phyloP scores from a whole-genome alignment of 2,113 vertebrate genomes.

The Rissa tridactyla region DNA sequence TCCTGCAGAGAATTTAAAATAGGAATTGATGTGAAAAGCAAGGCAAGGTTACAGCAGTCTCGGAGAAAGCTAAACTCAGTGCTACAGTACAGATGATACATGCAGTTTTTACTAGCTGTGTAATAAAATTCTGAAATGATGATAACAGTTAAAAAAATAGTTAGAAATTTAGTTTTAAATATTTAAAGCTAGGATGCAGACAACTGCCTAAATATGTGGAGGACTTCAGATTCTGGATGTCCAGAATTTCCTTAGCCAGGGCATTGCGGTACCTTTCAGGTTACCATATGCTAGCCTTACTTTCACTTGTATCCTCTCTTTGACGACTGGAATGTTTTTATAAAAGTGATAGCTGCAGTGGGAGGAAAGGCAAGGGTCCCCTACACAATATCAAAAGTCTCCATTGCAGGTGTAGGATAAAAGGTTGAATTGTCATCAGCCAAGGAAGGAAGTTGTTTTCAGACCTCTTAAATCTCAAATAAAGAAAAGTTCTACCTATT shows the following conservation, averaged over 20 bases:
- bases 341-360: neutral
- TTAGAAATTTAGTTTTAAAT: neutral
- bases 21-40: neutral
- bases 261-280: neutral
- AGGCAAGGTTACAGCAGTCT: neutral
- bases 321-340: neutral
- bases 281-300: neutral
- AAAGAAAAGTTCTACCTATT: neutral
- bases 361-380: neutral
- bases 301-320: neutral
- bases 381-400: neutral
- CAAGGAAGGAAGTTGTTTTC: neutral
- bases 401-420: neutral
- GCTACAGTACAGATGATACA: neutral
- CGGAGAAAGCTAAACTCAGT: neutral
- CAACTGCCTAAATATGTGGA: neutral
- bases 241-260: neutral
- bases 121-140: neutral
- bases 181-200: neutral
- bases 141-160: neutral
- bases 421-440: neutral
- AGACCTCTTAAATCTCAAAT: neutral
- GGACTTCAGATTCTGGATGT: neutral
- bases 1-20: neutral
- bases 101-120: neutral